phyloP scores from a whole-genome alignment of 92 coral and sea anemone species.

The Epizoanthus illoricatus region DNA sequence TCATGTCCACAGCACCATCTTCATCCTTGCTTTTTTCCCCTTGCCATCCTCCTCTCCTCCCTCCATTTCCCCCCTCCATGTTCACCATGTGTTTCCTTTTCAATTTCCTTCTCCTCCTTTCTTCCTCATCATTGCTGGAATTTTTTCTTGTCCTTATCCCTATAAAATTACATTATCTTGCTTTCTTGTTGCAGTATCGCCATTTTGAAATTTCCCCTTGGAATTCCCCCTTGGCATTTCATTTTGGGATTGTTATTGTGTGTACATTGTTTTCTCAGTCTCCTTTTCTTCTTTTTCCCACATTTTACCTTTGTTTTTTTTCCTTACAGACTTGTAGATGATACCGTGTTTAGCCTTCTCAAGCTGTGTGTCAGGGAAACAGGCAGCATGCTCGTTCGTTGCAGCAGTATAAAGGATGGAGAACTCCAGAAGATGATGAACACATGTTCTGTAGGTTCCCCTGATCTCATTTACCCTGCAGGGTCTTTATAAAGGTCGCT shows the following conservation, averaged over 20 bases:
- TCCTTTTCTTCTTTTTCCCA: background rate
- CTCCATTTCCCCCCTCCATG: too few species aligned
- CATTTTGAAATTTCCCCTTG: too few species aligned
- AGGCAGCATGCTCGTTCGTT: slow-evolving; percentile 40
- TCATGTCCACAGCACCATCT: too few species aligned
- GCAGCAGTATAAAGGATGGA: slow-evolving; percentile 57
- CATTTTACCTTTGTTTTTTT: background rate
- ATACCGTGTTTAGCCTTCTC: slow-evolving; percentile 67
- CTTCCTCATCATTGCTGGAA: background rate
- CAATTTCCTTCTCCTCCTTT: too few species aligned
- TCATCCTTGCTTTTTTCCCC: too few species aligned
- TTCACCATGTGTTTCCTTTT: too few species aligned
- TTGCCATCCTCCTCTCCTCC: too few species aligned
- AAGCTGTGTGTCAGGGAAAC: slow-evolving; percentile 75
- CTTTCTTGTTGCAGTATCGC: too few species aligned
- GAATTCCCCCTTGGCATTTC: background rate
- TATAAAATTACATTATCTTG: too few species aligned
- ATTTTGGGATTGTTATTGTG: background rate
- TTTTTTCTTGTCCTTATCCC: too few species aligned
- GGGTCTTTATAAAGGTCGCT: too few species aligned
- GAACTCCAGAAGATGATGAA: slow-evolving; percentile 51
- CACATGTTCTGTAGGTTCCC: slow-evolving; percentile 71
- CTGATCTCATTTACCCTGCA: background rate
- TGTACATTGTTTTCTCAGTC: background rate
- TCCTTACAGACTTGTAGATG: slow-evolving; percentile 86